These are phyloP conservation scores for Tribolium madens DNA, from an alignment of 1,140 invertebrate genomes.

Conservation along the genomic window DNA sequence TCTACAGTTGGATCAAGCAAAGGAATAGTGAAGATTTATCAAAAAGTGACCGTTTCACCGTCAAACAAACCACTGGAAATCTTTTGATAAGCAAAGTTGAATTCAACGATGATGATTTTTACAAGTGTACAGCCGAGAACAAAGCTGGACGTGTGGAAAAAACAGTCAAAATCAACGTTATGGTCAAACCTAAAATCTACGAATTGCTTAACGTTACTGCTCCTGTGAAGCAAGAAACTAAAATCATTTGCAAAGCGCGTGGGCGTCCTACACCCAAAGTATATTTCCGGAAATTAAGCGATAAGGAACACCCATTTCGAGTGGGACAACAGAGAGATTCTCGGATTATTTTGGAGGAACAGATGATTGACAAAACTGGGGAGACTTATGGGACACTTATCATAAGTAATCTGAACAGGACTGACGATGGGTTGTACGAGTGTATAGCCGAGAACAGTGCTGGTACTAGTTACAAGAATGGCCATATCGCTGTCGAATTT, in stretches of 20 bases:
- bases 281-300: conserved; percentile 77
- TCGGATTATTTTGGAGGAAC: conserved; percentile 67
- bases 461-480: conserved; percentile 79
- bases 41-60: conserved; percentile 77
- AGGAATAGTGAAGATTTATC: conserved; percentile 76
- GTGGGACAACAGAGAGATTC: conserved; percentile 69
- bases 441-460: conserved; percentile 86
- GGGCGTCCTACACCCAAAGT: conserved; percentile 84
- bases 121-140: conserved; percentile 87
- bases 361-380: conserved; percentile 58
- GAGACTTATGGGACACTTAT: conserved; percentile 75
- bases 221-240: conserved; percentile 72
- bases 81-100: conserved; percentile 82
- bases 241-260: conserved; percentile 79
- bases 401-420: conserved; percentile 73
- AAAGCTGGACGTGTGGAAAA: conserved; percentile 78
- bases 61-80: conserved; percentile 76
- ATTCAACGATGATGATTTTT: conserved; percentile 82
- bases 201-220: conserved; percentile 82
- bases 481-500: conserved; percentile 88
- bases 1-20: conserved; percentile 83
- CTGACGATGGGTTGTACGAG: conserved; percentile 90
- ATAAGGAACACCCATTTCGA: conserved; percentile 68
- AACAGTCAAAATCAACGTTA: conserved; percentile 74
- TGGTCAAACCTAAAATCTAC: conserved; percentile 84